Conservation (phyloP, 1,140 invertebrate species). For the Danaus melanippus region DNA sequence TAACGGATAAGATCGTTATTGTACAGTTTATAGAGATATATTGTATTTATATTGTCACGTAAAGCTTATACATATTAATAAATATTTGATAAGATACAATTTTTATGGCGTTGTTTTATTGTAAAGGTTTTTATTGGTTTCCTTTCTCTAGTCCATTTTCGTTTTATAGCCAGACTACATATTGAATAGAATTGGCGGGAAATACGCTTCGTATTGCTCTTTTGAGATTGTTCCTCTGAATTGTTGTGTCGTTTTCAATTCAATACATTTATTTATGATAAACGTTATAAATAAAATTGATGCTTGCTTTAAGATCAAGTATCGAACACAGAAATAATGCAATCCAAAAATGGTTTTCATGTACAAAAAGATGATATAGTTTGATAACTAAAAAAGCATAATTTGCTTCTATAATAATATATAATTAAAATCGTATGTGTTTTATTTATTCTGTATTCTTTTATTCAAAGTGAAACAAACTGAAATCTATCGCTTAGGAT, state of each 20-base stretch:
- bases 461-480: constrained; percentile 23
- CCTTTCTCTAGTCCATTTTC: constrained; percentile 39
- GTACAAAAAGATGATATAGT: too few relatives aligned
- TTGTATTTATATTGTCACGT: too few relatives aligned
- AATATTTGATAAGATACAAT: too few relatives aligned
- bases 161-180: constrained; percentile 40
- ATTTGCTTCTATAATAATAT: too few relatives aligned
- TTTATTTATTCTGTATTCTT: too few relatives aligned
- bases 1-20: too few relatives aligned
- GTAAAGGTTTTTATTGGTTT: constrained; percentile 31
- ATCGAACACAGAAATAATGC: constrained; percentile 1
- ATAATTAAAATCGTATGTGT: too few relatives aligned
- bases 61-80: too few relatives aligned
- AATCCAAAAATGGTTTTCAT: too few relatives aligned
- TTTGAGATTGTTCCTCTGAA: constrained; percentile 10
- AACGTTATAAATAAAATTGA: too few relatives aligned
- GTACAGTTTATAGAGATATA: too few relatives aligned
- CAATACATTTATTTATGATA: constrained; percentile 1
- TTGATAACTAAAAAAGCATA: too few relatives aligned
- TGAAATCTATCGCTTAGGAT: constrained; percentile 53
- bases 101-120: constrained; percentile 15
- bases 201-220: constrained; percentile 27
- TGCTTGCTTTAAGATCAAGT: neutral
- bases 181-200: constrained; percentile 55
- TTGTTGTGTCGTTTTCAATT: neutral